phyloP scores from a whole-genome alignment of 2,888 invertebrate species.

The Pseudococcus viburni region DNA sequence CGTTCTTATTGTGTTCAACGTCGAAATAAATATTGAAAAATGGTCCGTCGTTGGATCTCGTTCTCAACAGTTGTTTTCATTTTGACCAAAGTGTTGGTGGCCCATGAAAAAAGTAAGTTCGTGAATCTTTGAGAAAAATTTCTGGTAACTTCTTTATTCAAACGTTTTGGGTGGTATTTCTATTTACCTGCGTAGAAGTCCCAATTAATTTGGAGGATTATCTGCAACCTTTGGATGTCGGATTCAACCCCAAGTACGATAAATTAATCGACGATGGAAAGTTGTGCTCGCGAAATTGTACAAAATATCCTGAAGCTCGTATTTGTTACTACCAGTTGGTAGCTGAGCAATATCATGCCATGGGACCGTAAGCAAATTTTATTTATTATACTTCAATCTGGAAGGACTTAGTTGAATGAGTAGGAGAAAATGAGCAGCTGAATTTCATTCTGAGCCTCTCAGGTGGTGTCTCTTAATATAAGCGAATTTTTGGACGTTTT shows the following conservation, averaged over 20 bases:
- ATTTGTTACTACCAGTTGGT: slow-evolving; percentile 63
- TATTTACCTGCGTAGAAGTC: not conserved
- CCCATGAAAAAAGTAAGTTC: too few relatives aligned
- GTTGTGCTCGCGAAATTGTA: slow-evolving; percentile 60
- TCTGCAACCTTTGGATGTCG: slow-evolving; percentile 56
- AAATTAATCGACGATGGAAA: not conserved
- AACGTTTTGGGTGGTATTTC: not conserved
- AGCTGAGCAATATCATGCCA: slow-evolving; percentile 56
- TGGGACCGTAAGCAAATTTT: slow-evolving; percentile 61
- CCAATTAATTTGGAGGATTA: slow-evolving; percentile 22
- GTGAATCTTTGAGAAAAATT: not conserved
- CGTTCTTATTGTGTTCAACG: too few relatives aligned
- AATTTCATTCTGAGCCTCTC: too few relatives aligned
- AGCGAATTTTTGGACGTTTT: too few relatives aligned
- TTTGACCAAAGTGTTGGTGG: too few relatives aligned
- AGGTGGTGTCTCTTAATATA: too few relatives aligned
- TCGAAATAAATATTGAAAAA: too few relatives aligned
- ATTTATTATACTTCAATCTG: too few relatives aligned
- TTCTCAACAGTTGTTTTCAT: too few relatives aligned
- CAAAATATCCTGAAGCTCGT: slow-evolving; percentile 35
- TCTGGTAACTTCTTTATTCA: not conserved
- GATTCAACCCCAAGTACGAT: slow-evolving; percentile 42
- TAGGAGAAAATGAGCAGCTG: too few relatives aligned
- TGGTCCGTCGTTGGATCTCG: too few relatives aligned
- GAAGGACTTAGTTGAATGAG: too few relatives aligned